Base-by-base conservation (phyloP, 92 coral and sea anemone genomes). In the Epizoanthus scotinus region DNA sequence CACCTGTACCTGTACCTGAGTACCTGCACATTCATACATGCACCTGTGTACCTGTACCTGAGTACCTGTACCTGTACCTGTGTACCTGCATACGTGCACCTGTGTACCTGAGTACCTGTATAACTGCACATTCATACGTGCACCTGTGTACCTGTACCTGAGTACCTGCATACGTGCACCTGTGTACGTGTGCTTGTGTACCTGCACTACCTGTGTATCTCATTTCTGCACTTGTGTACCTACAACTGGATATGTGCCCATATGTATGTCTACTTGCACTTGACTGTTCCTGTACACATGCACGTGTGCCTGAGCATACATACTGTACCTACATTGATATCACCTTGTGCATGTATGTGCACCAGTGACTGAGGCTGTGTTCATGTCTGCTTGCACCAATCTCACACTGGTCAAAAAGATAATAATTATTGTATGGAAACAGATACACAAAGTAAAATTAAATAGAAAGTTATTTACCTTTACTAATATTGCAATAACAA, bases 401-500 rank as follows among this genome's bases (percentile, higher is more conserved):
- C 52, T 47, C 52, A 47, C 52, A 47, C 52, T n/a, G n/a, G n/a
- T n/a, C 15, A 47, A 47, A 3, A 8, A 19, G 15, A 17, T 34
- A 34, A 31, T 31, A 54, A n/a, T 28, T 5, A 6, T 17, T 67
- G 13, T 1, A 29, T 71, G 25, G 38, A 67, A 27, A 67, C 21
- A 67, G 38, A 24, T 24, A 24, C 19, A 40, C 5, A 60, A 19
- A 40, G 6, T 13, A 28, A 58, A 69, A 21, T 19, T 12, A 7
- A 81, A 14, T 6, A 58, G 13, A 15, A 58, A 15, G 21, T 53
- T 47, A 18, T 84, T 28, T 77, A 94, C 98, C 98, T 94, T 94
- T 6, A 94, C 98, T 75, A 94, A 74, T 73, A 94, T 83, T 31
- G 96, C 95, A 81, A 94, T 94, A 36, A 87, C 59, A 62, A 90